Conservation (phyloP, 2,888 invertebrate genomes). For the Dermolepida albohirtum region DNA sequence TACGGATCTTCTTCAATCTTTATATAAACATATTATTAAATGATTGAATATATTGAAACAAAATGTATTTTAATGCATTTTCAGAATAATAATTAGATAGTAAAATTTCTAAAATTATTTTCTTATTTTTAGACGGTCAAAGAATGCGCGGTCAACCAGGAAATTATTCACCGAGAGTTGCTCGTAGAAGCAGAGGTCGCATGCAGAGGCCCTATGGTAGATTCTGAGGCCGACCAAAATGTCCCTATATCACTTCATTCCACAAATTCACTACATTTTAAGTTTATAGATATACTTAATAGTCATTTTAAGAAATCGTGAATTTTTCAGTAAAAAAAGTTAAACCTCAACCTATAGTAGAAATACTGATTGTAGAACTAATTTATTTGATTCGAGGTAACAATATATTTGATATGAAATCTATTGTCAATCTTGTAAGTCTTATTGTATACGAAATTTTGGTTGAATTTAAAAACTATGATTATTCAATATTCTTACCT, state of each 20-base stretch:
- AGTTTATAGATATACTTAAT: constrained; percentile 27
- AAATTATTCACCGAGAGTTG: constrained; percentile 55
- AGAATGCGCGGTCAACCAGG: constrained; percentile 50
- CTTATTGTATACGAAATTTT: too few relatives aligned
- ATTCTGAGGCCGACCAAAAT: constrained; percentile 36
- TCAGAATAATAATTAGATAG: not conserved
- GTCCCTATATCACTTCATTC: constrained; percentile 38
- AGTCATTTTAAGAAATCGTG: not conserved
- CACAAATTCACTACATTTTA: constrained; percentile 35
- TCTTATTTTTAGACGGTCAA: constrained; percentile 26
- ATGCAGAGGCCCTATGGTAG: constrained; percentile 57
- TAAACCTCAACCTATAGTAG: too few relatives aligned
- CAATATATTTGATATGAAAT: too few relatives aligned
- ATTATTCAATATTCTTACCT: too few relatives aligned
- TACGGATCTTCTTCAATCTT: too few relatives aligned
- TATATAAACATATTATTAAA: too few relatives aligned
- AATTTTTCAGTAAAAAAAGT: constrained; percentile 2
- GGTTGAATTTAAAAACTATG: too few relatives aligned
- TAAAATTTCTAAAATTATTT: not conserved
- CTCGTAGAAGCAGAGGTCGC: constrained; percentile 57
- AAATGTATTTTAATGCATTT: not conserved
- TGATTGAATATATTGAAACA: too few relatives aligned
- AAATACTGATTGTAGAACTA: too few relatives aligned
- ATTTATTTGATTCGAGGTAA: too few relatives aligned
- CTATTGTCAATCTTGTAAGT: too few relatives aligned